A percentile compares a stretch with the other conserved stretches of the same genome.
phyloP scores from a whole-genome alignment of 2,797 vertebrate species.

The Galagoides demidoff region DNA sequence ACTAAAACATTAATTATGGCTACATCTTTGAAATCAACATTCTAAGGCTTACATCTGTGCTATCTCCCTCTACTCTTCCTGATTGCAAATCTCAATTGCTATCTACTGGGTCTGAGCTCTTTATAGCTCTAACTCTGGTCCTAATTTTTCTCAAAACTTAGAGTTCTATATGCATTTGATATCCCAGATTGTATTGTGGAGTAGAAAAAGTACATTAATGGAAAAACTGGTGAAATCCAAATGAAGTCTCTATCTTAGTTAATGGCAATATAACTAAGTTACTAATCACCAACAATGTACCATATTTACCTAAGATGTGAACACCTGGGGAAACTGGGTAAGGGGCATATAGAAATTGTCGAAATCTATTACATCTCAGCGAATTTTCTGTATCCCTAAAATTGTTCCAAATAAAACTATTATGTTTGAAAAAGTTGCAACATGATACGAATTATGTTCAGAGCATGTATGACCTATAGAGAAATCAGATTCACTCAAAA shows the following conservation, averaged over 20 bases:
- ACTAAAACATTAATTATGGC: not conserved
- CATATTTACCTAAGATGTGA: not conserved
- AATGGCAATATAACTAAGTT: not conserved
- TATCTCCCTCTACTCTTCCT: not conserved
- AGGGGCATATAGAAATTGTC: not conserved
- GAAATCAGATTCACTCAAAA: not conserved
- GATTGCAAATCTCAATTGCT: not conserved
- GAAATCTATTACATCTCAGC: not conserved
- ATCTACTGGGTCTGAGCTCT: not conserved
- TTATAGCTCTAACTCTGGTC: not conserved
- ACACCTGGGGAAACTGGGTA: not conserved
- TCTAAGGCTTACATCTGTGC: not conserved
- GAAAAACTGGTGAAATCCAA: conserved; percentile 4
- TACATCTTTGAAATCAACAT: not conserved
- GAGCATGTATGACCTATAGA: not conserved
- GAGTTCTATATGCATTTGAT: not conserved
- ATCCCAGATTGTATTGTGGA: not conserved
- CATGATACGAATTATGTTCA: not conserved
- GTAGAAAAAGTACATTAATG: not conserved
- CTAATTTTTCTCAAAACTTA: not conserved
- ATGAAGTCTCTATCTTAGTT: not conserved
- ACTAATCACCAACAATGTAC: not conserved
- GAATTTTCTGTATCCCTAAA: not conserved
- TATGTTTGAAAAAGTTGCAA: not conserved
- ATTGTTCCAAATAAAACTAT: not conserved